Base-by-base conservation (phyloP, 2,888 invertebrate genomes). In the Nephrocerus scutellatus region DNA sequence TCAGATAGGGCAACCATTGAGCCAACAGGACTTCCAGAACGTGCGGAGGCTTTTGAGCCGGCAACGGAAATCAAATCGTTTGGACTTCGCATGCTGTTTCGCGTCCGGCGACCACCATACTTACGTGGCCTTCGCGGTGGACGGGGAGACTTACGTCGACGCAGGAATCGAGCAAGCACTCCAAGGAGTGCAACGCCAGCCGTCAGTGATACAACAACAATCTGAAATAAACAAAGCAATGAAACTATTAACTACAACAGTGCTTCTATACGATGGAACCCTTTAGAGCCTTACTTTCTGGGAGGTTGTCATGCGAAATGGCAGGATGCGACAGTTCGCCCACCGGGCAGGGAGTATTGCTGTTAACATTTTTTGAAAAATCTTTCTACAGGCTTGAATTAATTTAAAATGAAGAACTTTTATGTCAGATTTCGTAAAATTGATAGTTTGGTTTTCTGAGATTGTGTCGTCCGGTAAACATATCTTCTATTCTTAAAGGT, bases 171-270 rank as follows among this genome's bases (percentile, higher is more conserved):
- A 26, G 91, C 87, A 20, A 92, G 67, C 8, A 88, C 77, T 24
- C 87, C 85, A 26, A 92, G 76, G n/a, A 91, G 71, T 7, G 85
- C 77, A 14, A 88, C 79, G 57, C 91, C 86, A 28, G 77, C 75
- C 7, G 66, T 60, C 20, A 69, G 49, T 3, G 69, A 68, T 22
- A 68, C 53, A 15, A 66, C 51, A 13, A 66, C 70, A 65, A 84
- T 57, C 70, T 70, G 34, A 2, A 41, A 39, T 18, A 14, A 33
- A 33, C 26, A 32, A 13, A 39, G 5, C 13, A 25, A 15, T 12
- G 8, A 20, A 12, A n/a, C n/a, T n/a, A n/a, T n/a, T n/a, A n/a
- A n/a, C n/a, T 33, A 43, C 39, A 43, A 41, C 29, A 36, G 8
- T 33, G 24, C 30, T 33, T 31, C 25, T 9, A 13, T 24, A 25